Conservation (phyloP, 2,888 invertebrate genomes). For the Drosophila nigritarsus region DNA sequence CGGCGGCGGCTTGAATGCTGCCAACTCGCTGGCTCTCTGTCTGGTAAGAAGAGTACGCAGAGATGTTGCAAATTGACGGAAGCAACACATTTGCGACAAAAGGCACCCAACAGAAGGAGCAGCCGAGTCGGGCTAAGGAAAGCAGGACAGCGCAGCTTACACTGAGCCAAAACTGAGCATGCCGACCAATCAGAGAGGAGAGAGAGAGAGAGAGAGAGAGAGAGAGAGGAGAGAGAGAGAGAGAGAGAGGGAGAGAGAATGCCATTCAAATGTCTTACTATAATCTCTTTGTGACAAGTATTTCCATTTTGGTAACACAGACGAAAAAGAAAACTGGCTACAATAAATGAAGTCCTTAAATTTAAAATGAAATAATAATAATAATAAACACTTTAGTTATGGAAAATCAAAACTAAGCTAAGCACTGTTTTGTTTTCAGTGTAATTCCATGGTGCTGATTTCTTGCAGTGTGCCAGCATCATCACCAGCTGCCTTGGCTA, state of each 20-base stretch:
- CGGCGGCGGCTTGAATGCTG: constrained; percentile 15
- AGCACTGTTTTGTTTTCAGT: background rate
- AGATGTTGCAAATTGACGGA: constrained; percentile 71
- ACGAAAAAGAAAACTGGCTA: background rate
- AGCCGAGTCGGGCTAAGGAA: constrained; percentile 9
- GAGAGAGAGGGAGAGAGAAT: background rate
- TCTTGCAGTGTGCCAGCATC: constrained; percentile 7
- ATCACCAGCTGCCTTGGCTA: constrained; percentile 29
- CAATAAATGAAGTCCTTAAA: background rate
- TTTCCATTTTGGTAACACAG: background rate
- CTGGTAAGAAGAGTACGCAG: constrained; percentile 31
- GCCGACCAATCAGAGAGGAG: background rate
- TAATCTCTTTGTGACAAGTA: constrained; percentile 3
- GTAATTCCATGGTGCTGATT: background rate
- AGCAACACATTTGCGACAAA: constrained; percentile 64
- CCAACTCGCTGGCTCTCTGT: constrained; percentile 11
- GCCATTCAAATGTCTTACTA: background rate
- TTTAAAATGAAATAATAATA: background rate
- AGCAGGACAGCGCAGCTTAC: background rate
- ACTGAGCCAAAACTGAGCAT: constrained; percentile 16
- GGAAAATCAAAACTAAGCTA: background rate
- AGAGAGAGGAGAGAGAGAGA: no score
- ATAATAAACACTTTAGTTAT: background rate
- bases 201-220: background rate
- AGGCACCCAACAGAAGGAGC: constrained; percentile 10